Base-by-base conservation (phyloP, 1,140 invertebrate genomes). In the Orchesella cincta region DNA sequence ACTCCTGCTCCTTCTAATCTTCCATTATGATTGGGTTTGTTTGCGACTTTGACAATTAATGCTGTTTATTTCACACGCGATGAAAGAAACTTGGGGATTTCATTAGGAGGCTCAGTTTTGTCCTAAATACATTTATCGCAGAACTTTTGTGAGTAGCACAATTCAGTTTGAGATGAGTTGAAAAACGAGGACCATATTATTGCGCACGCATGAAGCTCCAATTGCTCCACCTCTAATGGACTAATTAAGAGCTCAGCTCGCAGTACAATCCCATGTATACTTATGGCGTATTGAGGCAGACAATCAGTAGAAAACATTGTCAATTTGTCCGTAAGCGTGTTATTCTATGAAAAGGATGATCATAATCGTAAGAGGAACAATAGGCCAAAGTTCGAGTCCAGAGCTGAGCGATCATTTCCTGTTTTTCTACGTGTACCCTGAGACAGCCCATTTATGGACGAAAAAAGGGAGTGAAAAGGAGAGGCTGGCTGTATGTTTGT, bases 221-320 rank as follows among this genome's bases (percentile, higher is more conserved):
- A 67, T 67, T 67, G 62, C 62, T 67, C 62, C 23, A 67, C 62
- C 14, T 67, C 62, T 67, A 67, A 67, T 67, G 62, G 33, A 67
- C 62, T 67, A 67, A 67, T 67, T 67, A 67, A 29, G 62, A 67
- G 54, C 12, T 5, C 14, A 57, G n/a, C n/a, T 46, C 5, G 18
- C 18, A 46, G 18, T 46, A 46, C 39, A 18, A 8, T 8, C 39
- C 39, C 39, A 46, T 46, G 39, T 8, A 46, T 46, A 46, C 5
- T 46, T 5, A 57, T 18, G 54, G 54, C 54, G 23, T 23, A 57
- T 46, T n/a, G n/a, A n/a, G n/a, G n/a, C n/a, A n/a, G n/a, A n/a
- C n/a, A n/a, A n/a, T 46, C 39, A 46, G 14, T 18, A 57, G 26
- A 57, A 57, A 57, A 57, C 54, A 57, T 26, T 57, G n/a, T n/a